phyloP scores from a whole-genome alignment of 35 echinoderm and acorn worm species.

The Stichopus chloronotus region DNA sequence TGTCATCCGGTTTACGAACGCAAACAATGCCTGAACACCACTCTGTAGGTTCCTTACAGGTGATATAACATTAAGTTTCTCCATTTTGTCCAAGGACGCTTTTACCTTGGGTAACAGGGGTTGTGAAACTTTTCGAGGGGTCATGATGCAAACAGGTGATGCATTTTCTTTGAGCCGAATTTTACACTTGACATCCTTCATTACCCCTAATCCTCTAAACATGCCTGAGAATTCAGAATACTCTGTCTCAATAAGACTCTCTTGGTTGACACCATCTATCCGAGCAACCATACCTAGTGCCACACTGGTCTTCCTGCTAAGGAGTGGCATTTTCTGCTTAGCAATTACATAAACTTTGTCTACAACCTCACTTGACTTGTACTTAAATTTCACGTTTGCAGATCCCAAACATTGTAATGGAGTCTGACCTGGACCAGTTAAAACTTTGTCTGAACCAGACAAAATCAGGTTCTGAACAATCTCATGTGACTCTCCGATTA shows the following conservation, averaged over 20 bases:
- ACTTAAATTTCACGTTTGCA: too few species aligned
- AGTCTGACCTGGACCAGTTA: too few species aligned
- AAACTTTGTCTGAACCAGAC: too few species aligned
- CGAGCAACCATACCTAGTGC: constrained; percentile 45
- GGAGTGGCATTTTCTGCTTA: constrained; percentile 1
- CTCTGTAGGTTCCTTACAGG: not conserved
- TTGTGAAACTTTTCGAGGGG: constrained; percentile 49
- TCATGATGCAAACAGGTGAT: constrained; percentile 25
- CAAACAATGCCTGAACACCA: too few species aligned
- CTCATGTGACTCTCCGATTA: not conserved
- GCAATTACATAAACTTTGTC: too few species aligned
- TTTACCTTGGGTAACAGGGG: constrained; percentile 11
- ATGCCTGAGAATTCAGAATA: constrained; percentile 42
- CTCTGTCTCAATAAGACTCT: not conserved
- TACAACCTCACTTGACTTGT: too few species aligned
- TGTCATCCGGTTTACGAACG: constrained; percentile 57
- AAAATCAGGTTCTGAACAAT: too few species aligned
- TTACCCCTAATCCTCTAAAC: constrained; percentile 57
- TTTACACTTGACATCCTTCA: constrained; percentile 38
- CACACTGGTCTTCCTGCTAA: constrained; percentile 32
- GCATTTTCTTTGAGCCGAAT: constrained; percentile 43
- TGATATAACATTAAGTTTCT: not conserved
- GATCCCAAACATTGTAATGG: too few species aligned
- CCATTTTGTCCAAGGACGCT: not conserved
- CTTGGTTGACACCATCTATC: constrained; percentile 13